Evolutionary conservation across 1,140 invertebrate genomes (phyloP), one percentile per base, ranked within the genome.

Genomic region (Trigoniulus corallinus): DNA sequence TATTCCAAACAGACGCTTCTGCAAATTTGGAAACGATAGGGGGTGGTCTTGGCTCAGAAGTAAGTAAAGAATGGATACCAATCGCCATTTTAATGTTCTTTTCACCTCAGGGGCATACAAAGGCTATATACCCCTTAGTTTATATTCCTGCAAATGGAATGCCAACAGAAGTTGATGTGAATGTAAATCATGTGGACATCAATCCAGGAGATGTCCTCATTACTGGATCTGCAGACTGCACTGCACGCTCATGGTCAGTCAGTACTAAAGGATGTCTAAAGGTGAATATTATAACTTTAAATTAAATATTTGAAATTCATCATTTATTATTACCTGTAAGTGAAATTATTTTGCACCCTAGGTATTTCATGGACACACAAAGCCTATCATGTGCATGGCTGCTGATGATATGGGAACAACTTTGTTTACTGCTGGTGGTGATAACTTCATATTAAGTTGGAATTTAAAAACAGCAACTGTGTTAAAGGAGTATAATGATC

Each of bases 111-210:
- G 73, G 72, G 10, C 73, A 75, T 58, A 64, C 66, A 47, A 63
- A 67, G 42, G 71, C 68, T n/a, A 70, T 75, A 1, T 73, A 71
- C 53, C 71, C 73, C 2, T 53, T 74, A 15, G 64, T 72, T 24
- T 73, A 72, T 54, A 68, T 75, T 15, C 66, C 71, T 0, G 62
- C 62, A 12, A 64, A 68, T 26, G 65, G 68, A 4, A 62, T 62
- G 2, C 52, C 20, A 1, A 24, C 53, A 13, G 53, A 56, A 23
- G 51, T 57, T 21, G 58, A 64, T 29, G 54, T 59, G 20, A 65
- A 66, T 15, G 55, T 58, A 12, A 62, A 57, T 37, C 7, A 7
- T 7, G 15, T 34, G 29, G 7, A 15, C 7, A 61, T 63, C 15
- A 56, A 56, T 27, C 57, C 58, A n/a, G 55, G 54, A 3, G 63